Conservation (phyloP, 2,888 invertebrate genomes). For the Philereme transversata region DNA sequence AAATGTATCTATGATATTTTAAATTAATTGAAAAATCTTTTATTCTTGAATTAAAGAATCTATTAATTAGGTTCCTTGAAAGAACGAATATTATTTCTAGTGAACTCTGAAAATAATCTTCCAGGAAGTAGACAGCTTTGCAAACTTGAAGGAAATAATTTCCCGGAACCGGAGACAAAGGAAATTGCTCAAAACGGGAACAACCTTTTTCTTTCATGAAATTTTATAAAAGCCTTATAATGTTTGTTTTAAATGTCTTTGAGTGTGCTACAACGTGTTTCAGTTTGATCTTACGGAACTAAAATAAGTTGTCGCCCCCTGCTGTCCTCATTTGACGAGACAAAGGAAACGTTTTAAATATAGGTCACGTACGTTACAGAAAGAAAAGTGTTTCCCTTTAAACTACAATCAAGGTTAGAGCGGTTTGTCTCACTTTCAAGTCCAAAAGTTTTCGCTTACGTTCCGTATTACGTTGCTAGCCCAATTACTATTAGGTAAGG, state of each 20-base stretch:
- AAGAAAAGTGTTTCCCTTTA: slow-evolving; percentile 2
- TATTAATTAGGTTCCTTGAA: not conserved
- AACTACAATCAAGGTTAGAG: slow-evolving; percentile 1
- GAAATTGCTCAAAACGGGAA: slow-evolving; percentile 12
- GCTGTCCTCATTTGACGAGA: not conserved
- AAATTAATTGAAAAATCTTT: too few species aligned
- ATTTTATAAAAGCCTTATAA: slow-evolving; percentile 1
- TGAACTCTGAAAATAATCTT: not conserved
- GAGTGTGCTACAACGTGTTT: too few species aligned
- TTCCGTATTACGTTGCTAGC: slow-evolving; percentile 27
- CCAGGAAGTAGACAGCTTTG: slow-evolving; percentile 10
- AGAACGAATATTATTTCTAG: not conserved
- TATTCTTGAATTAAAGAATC: too few species aligned
- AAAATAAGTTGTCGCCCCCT: too few species aligned
- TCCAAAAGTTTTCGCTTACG: slow-evolving; percentile 18
- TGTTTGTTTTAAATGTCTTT: not conserved
- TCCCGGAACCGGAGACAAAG: slow-evolving; percentile 33
- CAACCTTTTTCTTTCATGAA: too few species aligned
- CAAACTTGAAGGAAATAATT: slow-evolving; percentile 26
- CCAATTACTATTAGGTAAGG: slow-evolving; percentile 34
- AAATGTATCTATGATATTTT: too few species aligned
- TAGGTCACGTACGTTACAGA: slow-evolving; percentile 16
- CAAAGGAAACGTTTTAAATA: slow-evolving; percentile 5
- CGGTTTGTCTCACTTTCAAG: slow-evolving; percentile 11
- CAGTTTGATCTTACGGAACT: too few species aligned